These are phyloP conservation scores for Myotis myotis DNA, from an alignment of 2,797 vertebrate species.

Conservation along the genomic window DNA sequence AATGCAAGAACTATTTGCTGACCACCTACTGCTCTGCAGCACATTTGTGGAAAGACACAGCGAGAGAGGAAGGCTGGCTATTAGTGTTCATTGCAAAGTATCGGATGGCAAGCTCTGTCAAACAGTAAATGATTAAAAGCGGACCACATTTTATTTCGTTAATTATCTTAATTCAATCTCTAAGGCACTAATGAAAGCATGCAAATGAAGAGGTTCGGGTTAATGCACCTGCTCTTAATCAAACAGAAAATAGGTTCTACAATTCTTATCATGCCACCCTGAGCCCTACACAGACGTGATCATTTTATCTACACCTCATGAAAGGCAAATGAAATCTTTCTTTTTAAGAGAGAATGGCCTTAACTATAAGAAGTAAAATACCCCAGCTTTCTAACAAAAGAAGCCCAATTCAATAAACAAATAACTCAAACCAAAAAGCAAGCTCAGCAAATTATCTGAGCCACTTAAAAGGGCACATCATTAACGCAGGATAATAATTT, in stretches of 20 bases:
- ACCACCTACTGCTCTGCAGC: not conserved
- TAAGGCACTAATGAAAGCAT: not conserved
- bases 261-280: not conserved
- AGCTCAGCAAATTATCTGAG: not conserved
- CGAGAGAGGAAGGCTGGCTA: not conserved
- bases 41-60: not conserved
- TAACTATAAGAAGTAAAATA: not conserved
- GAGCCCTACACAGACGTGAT: not conserved
- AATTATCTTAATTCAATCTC: not conserved
- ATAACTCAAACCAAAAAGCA: not conserved
- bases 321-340: conserved; percentile 19
- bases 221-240: not conserved
- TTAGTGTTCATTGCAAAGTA: not conserved
- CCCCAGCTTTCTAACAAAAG: not conserved
- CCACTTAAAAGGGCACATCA: not conserved
- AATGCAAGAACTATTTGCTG: not conserved
- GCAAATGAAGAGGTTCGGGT: not conserved
- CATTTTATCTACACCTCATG: not conserved
- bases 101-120: not conserved
- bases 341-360: conserved; percentile 17
- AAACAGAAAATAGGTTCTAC: not conserved
- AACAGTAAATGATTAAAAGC: conserved; percentile 6
- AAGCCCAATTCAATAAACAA: not conserved
- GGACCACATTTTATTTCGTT: not conserved
- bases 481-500: not conserved